Evolutionary conservation across 2,888 invertebrate species (phyloP), one percentile per base, ranked within the genome.

Genomic region (Tanytarsus gracilentus): DNA sequence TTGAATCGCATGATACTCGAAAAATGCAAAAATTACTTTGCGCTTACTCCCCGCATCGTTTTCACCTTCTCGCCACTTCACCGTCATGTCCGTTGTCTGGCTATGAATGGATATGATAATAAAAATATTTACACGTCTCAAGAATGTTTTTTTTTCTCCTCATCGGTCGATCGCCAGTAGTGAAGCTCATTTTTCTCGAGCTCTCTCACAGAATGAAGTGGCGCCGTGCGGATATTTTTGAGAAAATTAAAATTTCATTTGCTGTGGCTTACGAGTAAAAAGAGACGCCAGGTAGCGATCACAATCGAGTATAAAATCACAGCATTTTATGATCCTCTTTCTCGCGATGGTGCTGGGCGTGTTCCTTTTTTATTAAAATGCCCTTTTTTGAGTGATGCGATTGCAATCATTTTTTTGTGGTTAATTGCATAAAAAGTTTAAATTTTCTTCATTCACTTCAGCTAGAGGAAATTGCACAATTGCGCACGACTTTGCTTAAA

Each of bases 41-140:
- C 36, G 16, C n/a, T 36, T 36, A 36, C 36, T 36, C 36, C 36
- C 36, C 36, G 36, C 36, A 16, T 14, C 36, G 36, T 36, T 9
- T 14, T 14, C 14, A 33, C 33, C 33, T 14, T 14, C 33, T 33
- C 33, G 11, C 33, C n/a, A 11, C 36, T 36, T 36, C 7, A 4
- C n/a, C 36, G 16, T 14, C 36, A 14, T 36, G 14, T 36, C 36
- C 16, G 14, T 33, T 5, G n/a, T 29, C 9, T 29, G 16, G 36
- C n/a, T 16, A 11, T 44, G 18, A 21, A 44, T 44, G 44, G 44
- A 44, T 44, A 44, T 44, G 44, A 44, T 44, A 44, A 44, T 44
- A 44, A 44, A 44, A 44, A 44, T 44, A 44, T 44, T 44, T 44
- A 44, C 44, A 44, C 44, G 44, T 44, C 44, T 44, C 21, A 44